Evolutionary conservation across 1,140 invertebrate genomes (phyloP), one percentile per base, ranked within the genome.

Genomic region (Drosophila biarmipes): DNA sequence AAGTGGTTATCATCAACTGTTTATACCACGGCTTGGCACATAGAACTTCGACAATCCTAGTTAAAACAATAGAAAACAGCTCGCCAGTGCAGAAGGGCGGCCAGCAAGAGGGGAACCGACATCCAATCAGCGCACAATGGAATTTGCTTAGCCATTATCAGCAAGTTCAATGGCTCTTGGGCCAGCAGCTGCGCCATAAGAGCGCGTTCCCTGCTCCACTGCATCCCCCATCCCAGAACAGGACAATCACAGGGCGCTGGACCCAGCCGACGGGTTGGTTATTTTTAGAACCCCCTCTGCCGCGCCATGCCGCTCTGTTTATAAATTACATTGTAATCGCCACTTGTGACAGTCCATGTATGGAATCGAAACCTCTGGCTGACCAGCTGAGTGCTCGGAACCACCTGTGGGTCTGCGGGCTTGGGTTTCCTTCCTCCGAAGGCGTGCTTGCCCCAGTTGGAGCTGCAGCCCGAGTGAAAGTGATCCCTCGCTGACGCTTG

Each of bases 301-400:
- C 27, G 27, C 11, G 58, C 64, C 62, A 53, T 71, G 80, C 52
- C 59, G 68, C 56, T 59, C 45, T 68, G 69, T 68, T 77, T 68
- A 90, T 90, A 56, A 90, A 90, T 80, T 78, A 80, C 84, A 71
- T 72, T 67, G 72, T 73, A 89, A 89, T 80, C 78, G 80, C 67
- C 52, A 43, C 58, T 58, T 59, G 73, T 61, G 66, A 69, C 52
- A 59, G 71, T 73, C 63, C 55, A 40, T 49, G 19, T 48, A 51
- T 14, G 63, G 55, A 63, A 46, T 29, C 40, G 27, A 48, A 53
- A 24, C 19, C 43, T 8, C 12, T 35, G 15, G 37, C 53, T 40
- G 24, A 11, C 53, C 42, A 69, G 38, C 21, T 29, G 31, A 43
- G 14, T 11, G 42, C 12, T 37, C 21, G 21, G 29, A 45, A 34